Percentiles rank a stretch among this genome's conserved stretches.
Conservation (phyloP, 2,888 invertebrate genomes). For the Amorpha juglandis region DNA sequence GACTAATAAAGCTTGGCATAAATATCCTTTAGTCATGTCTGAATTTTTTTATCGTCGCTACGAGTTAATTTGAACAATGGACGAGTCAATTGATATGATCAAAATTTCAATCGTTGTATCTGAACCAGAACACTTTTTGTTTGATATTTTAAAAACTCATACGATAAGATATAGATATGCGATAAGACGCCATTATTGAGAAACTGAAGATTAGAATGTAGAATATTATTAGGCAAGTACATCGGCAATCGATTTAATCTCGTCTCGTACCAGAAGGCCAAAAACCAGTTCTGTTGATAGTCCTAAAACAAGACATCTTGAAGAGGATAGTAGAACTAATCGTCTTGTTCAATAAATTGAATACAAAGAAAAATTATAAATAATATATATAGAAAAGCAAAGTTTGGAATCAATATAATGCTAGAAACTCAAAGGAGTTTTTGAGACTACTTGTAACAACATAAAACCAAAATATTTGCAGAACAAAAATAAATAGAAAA, state of each 20-base stretch:
- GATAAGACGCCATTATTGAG: neutral
- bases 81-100: conserved; percentile 18
- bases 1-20: neutral
- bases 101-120: conserved; percentile 21
- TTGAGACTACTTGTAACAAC: neutral
- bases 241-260: neutral
- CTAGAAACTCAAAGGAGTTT: neutral
- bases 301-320: neutral
- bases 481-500: neutral
- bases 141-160: neutral
- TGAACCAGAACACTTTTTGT: neutral
- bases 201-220: neutral
- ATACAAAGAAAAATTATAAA: neutral
- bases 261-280: neutral
- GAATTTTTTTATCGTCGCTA: neutral
- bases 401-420: neutral
- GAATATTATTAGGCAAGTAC: neutral
- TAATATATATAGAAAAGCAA: neutral
- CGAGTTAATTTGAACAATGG: conserved; percentile 12
- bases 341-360: neutral
- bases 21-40: conserved; percentile 1
- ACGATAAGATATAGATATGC: neutral
- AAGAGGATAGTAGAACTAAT: neutral
- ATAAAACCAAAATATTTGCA: neutral
- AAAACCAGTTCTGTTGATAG: neutral